phyloP scores from a whole-genome alignment of 1,140 invertebrate species.

The Amyelois transitella region DNA sequence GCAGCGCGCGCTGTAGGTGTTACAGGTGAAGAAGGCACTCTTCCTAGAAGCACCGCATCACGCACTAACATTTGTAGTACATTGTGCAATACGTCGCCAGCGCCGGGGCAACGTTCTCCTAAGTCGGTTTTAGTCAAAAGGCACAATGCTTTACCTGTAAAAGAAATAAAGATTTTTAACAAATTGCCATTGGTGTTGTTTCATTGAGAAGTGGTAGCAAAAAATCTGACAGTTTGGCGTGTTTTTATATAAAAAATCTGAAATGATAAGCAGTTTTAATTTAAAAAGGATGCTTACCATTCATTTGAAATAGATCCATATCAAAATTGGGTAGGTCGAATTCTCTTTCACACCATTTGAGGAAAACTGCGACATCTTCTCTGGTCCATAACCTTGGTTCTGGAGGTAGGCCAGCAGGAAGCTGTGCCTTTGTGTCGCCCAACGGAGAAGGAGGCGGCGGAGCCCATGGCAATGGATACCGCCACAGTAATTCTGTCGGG shows the following conservation, averaged over 20 bases:
- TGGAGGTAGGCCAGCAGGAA: constrained; percentile 85
- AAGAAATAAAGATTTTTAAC: constrained; percentile 11
- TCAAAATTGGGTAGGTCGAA: constrained; percentile 94
- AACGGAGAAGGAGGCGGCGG: constrained; percentile 79
- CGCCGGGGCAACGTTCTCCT: constrained; percentile 91
- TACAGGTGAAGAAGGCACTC: constrained; percentile 87
- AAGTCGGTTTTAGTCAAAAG: constrained; percentile 92
- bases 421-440: constrained; percentile 89
- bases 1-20: constrained; percentile 87
- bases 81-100: constrained; percentile 95
- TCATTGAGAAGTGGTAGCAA: not conserved
- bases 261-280: no score
- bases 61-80: constrained; percentile 91
- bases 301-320: constrained; percentile 97
- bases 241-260: constrained; percentile 4
- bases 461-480: constrained; percentile 84
- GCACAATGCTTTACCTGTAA: constrained; percentile 90
- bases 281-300: constrained; percentile 87
- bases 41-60: constrained; percentile 84
- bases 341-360: constrained; percentile 94
- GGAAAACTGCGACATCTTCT: constrained; percentile 91
- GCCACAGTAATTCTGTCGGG: constrained; percentile 85
- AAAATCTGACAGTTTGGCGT: not conserved
- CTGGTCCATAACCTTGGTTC: constrained; percentile 93
- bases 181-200: not conserved